Evolutionary conservation across 2,113 vertebrate genomes (phyloP), one percentile per base, ranked within the genome.

Genomic region (Hippocampus zosterae): DNA sequence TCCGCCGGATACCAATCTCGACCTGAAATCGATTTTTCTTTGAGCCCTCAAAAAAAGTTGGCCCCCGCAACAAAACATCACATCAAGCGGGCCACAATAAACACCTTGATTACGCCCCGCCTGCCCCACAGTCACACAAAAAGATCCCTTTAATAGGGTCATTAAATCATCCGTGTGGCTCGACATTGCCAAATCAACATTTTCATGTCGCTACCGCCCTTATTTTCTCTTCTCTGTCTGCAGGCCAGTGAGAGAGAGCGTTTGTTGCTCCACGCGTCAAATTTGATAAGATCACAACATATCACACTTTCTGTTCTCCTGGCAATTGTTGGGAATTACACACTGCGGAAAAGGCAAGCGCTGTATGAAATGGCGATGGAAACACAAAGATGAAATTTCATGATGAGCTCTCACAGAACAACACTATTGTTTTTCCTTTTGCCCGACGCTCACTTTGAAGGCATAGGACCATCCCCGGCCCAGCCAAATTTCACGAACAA

Each of bases 21-120:
- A 57, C 62, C 62, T 15, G 5, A 75, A 81, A 82, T 80, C 67
- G 42, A 84, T 82, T 79, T 70, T 50, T 67, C 23, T 10, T 3
- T 73, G 72, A 81, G 69, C 65, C 40, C 33, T 37, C 42, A 69
- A 77, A 65, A 69, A 72, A 53, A 71, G 77, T 82, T 81, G 82
- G 70, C 71, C 71, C 80, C 81, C 70, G 55, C 61, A 56, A 55
- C 74, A 72, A 56, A 57, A 67, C 63, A 65, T 70, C 67, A 56
- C 74, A 76, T 75, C 71, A 80, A 75, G 11, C 52, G 73, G 66
- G 42, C 67, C 68, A 63, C 79, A 60, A 74, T 64, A 75, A 78
- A 79, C 69, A 74, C 75, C 69, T 76, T 78, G 70, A 72, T 83
- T 68, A 71, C 66, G 18, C 18, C 18, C 33, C 60, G 19, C 1